Percentiles rank a stretch among this genome's conserved stretches.
Conservation (phyloP, 2,888 invertebrate genomes). For the Agrochola circellaris region DNA sequence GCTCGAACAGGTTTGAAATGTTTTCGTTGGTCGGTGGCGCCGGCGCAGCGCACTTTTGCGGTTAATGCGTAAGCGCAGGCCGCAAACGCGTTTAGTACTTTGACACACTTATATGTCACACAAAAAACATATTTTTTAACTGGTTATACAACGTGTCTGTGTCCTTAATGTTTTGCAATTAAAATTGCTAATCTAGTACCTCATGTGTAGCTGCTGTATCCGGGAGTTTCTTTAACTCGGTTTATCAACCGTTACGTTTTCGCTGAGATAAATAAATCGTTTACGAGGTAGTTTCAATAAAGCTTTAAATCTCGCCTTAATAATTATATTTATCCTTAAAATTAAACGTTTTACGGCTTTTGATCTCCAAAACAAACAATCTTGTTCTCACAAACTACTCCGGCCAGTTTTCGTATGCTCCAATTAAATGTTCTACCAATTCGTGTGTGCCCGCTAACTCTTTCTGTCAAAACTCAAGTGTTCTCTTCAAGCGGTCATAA, state of each 20-base stretch:
- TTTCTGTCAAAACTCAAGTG: conserved; percentile 75
- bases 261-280: conserved; percentile 52
- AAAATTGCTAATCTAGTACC: conserved; percentile 59
- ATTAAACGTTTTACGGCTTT: conserved; percentile 48
- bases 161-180: conserved; percentile 56
- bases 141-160: conserved; percentile 56
- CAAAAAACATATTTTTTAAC: conserved; percentile 60
- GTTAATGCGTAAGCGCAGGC: conserved; percentile 83
- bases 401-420: conserved; percentile 54
- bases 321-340: conserved; percentile 52
- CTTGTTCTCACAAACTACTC: conserved; percentile 49
- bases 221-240: conserved; percentile 43
- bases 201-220: conserved; percentile 35
- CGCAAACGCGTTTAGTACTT: conserved; percentile 83
- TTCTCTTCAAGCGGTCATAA: conserved; percentile 78
- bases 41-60: conserved; percentile 79
- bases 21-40: conserved; percentile 79
- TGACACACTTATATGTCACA: conserved; percentile 84
- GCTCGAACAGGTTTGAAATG: conserved; percentile 82
- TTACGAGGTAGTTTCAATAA: conserved; percentile 49
- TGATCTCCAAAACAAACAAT: conserved; percentile 44
- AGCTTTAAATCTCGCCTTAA: conserved; percentile 29
- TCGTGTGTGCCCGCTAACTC: conserved; percentile 80
- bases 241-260: conserved; percentile 56
- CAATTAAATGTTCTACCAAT: conserved; percentile 76